A percentile compares a stretch with the other conserved stretches of the same genome.
These are phyloP conservation scores for Andrena cerasifolii DNA, from an alignment of 1,140 invertebrate species.

Conservation along the genomic window DNA sequence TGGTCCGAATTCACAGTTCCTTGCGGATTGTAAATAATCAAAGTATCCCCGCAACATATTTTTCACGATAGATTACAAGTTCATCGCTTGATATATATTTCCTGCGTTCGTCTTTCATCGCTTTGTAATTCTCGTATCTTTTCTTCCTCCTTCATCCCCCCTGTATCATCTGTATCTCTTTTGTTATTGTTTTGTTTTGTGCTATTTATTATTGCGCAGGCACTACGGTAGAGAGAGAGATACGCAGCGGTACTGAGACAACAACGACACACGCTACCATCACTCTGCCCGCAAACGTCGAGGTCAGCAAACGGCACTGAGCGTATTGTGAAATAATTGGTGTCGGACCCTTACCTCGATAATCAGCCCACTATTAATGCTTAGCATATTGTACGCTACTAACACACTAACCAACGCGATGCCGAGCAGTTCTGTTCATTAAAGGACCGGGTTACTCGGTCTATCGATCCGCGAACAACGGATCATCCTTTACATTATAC, in stretches of 20 bases:
- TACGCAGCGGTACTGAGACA: conserved; percentile 79
- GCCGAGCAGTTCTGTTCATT: conserved; percentile 34
- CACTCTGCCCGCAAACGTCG: conserved; percentile 79
- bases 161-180: conserved; percentile 64
- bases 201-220: conserved; percentile 72
- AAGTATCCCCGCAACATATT: conserved; percentile 7
- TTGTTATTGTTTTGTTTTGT: conserved; percentile 59
- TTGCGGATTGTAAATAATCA: conserved; percentile 38
- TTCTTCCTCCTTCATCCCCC: conserved; percentile 23
- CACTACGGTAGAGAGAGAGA: conserved; percentile 81
- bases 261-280: conserved; percentile 81
- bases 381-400: conserved; percentile 46
- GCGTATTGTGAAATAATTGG: conserved; percentile 56
- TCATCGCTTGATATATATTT: conserved; percentile 17
- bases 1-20: conserved; percentile 17
- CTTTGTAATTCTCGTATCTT: conserved; percentile 36
- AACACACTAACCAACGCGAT: conserved; percentile 23
- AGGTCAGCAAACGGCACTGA: conserved; percentile 77
- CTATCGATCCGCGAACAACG: conserved; percentile 1
- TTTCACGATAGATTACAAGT: conserved; percentile 13
- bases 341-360: conserved; percentile 60
- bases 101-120: conserved; percentile 28
- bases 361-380: conserved; percentile 44
- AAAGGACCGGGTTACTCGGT: not conserved
- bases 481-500: not conserved